A percentile compares a stretch with the other conserved stretches of the same genome.
Conservation (phyloP, 2,888 invertebrate species). For the Ectobius pallidus region DNA sequence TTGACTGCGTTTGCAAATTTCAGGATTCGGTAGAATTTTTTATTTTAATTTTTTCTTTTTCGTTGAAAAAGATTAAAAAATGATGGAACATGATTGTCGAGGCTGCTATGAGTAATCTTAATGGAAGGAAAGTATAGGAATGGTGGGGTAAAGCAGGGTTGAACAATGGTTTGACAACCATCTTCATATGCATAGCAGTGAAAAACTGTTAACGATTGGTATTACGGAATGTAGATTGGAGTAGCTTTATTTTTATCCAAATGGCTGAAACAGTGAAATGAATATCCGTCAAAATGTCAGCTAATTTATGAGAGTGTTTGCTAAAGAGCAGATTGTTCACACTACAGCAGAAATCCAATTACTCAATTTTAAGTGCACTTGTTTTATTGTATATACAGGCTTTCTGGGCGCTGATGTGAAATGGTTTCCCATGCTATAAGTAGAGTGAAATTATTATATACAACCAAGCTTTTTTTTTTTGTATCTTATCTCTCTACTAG, state of each 20-base stretch:
- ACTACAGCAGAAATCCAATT: background rate
- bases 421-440: too few relatives aligned
- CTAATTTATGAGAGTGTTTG: background rate
- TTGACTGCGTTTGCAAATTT: conserved; percentile 2
- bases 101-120: background rate
- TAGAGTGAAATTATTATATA: too few relatives aligned
- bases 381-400: too few relatives aligned
- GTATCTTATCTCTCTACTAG: too few relatives aligned
- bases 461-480: too few relatives aligned
- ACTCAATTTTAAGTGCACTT: too few relatives aligned
- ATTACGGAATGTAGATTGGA: too few relatives aligned
- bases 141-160: background rate
- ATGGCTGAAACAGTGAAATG: background rate
- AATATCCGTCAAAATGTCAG: background rate
- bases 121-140: background rate
- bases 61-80: background rate
- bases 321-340: background rate
- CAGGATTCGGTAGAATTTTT: background rate
- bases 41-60: conserved; percentile 2
- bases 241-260: too few relatives aligned
- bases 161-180: conserved; percentile 7
- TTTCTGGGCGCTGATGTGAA: too few relatives aligned
- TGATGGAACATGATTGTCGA: background rate
- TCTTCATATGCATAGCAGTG: too few relatives aligned
- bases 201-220: too few relatives aligned